Conservation (phyloP, 2,888 invertebrate species). For the Camponotus fellah region DNA sequence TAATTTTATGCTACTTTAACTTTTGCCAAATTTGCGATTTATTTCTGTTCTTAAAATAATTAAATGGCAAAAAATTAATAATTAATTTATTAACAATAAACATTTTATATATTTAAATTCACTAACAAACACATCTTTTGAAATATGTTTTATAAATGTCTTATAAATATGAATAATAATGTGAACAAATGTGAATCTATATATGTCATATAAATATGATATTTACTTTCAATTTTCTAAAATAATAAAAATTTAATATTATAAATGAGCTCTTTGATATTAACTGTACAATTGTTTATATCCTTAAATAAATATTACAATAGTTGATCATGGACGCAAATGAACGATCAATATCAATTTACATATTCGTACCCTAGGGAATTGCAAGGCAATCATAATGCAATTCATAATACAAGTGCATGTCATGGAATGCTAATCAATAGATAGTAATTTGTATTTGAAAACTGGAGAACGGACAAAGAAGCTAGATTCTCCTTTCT, state of each 20-base stretch:
- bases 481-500: neutral
- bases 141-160: no score
- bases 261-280: neutral
- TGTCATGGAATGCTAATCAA: neutral
- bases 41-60: neutral
- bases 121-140: neutral
- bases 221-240: neutral
- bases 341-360: neutral
- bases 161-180: no score
- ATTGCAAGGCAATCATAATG: neutral
- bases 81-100: neutral
- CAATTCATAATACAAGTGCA: constrained; percentile 1
- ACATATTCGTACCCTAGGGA: neutral
- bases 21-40: no score
- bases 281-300: neutral
- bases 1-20: neutral
- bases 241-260: neutral
- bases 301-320: neutral
- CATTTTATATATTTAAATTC: neutral
- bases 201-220: neutral
- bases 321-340: no score
- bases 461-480: neutral
- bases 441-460: neutral
- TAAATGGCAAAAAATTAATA: neutral
- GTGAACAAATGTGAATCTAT: no score